phyloP scores from a whole-genome alignment of 2,113 vertebrate species.

The Gavia stellata region DNA sequence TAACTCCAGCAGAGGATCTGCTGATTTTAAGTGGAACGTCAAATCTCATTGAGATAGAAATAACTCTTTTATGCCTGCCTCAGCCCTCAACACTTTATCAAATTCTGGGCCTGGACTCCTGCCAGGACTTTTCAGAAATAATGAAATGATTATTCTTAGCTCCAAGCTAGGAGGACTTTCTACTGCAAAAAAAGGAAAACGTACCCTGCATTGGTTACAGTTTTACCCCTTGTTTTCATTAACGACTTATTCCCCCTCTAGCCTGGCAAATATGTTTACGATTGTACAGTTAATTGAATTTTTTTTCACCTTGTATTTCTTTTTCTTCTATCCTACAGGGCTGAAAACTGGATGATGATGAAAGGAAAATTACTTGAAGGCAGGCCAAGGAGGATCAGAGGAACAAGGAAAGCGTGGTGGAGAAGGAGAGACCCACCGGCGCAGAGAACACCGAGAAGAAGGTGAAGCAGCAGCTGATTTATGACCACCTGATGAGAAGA shows the following conservation, averaged over 20 bases:
- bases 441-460: neutral
- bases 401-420: neutral
- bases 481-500: neutral
- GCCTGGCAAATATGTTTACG: neutral
- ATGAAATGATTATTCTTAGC: constrained; percentile 13
- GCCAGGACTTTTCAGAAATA: constrained; percentile 27
- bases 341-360: neutral
- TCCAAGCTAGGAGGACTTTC: neutral
- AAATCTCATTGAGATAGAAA: neutral
- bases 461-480: neutral
- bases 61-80: neutral
- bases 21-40: constrained; percentile 18
- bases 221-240: neutral
- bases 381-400: neutral
- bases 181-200: neutral
- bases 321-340: neutral
- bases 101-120: neutral
- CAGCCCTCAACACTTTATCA: neutral
- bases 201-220: neutral
- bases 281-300: neutral
- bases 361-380: neutral
- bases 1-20: neutral
- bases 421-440: neutral
- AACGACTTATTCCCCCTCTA: neutral
- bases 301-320: neutral